Evolutionary conservation across 2,113 vertebrate genomes (phyloP).

Genomic region (Anolis sagrei): DNA sequence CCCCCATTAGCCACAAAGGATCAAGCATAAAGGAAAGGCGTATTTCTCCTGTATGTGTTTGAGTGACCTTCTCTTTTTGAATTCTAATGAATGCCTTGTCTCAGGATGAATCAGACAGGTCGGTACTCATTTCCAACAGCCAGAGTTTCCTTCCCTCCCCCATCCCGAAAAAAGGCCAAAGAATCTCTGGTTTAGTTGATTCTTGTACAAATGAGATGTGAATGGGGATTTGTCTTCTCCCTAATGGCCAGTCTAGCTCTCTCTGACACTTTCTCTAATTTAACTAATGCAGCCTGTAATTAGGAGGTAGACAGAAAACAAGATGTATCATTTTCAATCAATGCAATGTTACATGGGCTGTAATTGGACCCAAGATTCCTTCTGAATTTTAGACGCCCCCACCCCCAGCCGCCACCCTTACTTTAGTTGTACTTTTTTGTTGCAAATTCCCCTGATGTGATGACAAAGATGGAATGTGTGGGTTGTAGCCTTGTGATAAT

Average conservation of each 20-base stretch:
- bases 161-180: neutral
- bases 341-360: constrained; percentile 6
- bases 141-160: too few relatives aligned
- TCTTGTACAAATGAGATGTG: constrained; percentile 18
- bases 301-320: constrained; percentile 38
- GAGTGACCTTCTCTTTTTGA: neutral
- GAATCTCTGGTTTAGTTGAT: constrained; percentile 12
- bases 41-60: neutral
- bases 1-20: neutral
- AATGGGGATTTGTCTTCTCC: constrained; percentile 32
- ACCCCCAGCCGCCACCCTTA: neutral
- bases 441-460: neutral
- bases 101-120: neutral
- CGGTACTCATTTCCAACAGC: neutral
- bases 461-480: neutral
- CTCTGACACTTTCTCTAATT: constrained; percentile 38
- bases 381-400: neutral
- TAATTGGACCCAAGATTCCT: constrained; percentile 26
- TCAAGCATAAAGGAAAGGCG: neutral
- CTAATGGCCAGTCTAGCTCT: constrained; percentile 23
- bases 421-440: neutral
- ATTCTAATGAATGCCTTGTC: constrained; percentile 9
- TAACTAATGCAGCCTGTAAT: constrained; percentile 47
- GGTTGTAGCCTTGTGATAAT: neutral
- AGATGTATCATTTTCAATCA: constrained; percentile 46